Evolutionary conservation across 2,888 invertebrate genomes (phyloP).

Genomic region (Tetragonula carbonaria): DNA sequence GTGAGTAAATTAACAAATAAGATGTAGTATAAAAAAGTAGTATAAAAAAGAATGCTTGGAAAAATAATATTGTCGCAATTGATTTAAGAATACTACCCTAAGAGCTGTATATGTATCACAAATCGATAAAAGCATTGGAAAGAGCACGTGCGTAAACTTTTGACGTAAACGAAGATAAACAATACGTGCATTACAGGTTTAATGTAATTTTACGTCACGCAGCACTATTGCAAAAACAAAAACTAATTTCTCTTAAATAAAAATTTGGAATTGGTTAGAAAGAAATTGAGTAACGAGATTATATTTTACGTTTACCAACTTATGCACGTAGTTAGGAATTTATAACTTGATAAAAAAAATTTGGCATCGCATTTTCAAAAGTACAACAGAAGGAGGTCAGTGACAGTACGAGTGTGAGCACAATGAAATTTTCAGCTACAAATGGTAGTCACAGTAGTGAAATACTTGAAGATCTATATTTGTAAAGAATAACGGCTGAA

Average conservation of each 20-base stretch:
- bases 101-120: not conserved
- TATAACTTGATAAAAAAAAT: not conserved
- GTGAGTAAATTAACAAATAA: too few species aligned
- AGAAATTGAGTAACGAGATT: not conserved
- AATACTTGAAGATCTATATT: conserved; percentile 51
- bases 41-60: not conserved
- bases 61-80: not conserved
- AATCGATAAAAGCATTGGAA: not conserved
- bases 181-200: not conserved
- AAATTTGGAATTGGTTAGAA: not conserved
- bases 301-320: not conserved
- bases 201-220: not conserved
- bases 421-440: conserved; percentile 21
- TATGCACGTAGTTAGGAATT: not conserved
- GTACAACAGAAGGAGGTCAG: conserved; percentile 35
- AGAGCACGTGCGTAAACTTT: conserved; percentile 18
- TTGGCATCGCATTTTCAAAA: conserved; percentile 34
- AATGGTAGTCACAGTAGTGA: conserved; percentile 26
- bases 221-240: not conserved
- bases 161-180: conserved; percentile 20
- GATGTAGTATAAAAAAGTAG: too few species aligned
- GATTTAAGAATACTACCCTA: not conserved
- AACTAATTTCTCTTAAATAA: not conserved
- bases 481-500: conserved; percentile 29
- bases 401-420: conserved; percentile 24